Conservation (phyloP, 2,888 invertebrate species). For the Bhutanitis thaidina region DNA sequence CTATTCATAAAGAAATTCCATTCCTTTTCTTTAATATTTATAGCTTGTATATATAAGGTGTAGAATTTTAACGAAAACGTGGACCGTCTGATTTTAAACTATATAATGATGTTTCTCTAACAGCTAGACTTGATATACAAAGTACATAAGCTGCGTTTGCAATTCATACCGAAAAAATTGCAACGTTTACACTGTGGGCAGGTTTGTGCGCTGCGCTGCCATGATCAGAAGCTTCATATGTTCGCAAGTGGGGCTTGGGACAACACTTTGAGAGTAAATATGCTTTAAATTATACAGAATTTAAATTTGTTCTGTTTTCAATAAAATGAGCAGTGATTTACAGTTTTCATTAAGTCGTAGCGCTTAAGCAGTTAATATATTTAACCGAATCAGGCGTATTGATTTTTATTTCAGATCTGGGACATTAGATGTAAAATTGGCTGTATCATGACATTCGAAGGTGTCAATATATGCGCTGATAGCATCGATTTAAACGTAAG, state of each 20-base stretch:
- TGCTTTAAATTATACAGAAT: too few species aligned
- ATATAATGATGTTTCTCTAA: conserved; percentile 21
- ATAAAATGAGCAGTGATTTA: too few species aligned
- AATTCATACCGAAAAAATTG: conserved; percentile 65
- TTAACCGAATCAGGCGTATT: too few species aligned
- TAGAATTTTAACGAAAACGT: too few species aligned
- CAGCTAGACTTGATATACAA: conserved; percentile 55
- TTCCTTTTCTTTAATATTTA: too few species aligned
- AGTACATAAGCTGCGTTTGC: conserved; percentile 66
- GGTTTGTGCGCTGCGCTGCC: conserved; percentile 69
- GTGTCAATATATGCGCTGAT: conserved; percentile 78
- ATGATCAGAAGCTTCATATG: conserved; percentile 53
- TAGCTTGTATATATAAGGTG: too few species aligned
- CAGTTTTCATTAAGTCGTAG: too few species aligned
- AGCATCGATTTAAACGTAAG: conserved; percentile 78
- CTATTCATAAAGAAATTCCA: too few species aligned
- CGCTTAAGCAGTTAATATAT: too few species aligned
- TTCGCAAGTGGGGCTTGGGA: conserved; percentile 81
- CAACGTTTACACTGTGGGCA: conserved; percentile 64
- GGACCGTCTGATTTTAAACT: too few species aligned
- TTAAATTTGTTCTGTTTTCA: too few species aligned
- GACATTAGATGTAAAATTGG: conserved; percentile 73
- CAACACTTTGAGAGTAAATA: conserved; percentile 71
- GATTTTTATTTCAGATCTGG: conserved; percentile 82
- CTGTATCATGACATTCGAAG: conserved; percentile 76